A percentile compares a stretch with the other conserved stretches of the same genome.
Evolutionary conservation across 2,888 invertebrate genomes (phyloP).

Genomic region (Sesia apiformis): DNA sequence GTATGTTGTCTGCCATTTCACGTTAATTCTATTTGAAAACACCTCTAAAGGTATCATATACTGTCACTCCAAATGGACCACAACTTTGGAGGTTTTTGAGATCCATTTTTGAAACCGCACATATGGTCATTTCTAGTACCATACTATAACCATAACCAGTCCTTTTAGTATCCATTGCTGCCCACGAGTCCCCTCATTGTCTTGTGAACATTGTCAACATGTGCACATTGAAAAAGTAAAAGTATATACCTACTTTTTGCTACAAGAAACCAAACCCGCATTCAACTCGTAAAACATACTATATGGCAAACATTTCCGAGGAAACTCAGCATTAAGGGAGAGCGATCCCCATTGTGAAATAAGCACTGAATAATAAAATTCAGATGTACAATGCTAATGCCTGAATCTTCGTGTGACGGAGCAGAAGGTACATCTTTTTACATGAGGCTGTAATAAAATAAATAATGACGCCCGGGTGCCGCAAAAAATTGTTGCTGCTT

Average conservation of each 20-base stretch:
- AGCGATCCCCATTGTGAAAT: conserved; percentile 22
- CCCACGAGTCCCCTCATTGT: too few species aligned
- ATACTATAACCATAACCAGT: too few species aligned
- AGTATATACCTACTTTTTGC: not conserved
- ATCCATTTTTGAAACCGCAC: too few species aligned
- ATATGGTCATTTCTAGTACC: too few species aligned
- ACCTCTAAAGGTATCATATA: not conserved
- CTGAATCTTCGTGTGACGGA: conserved; percentile 14
- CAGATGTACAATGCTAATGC: conserved; percentile 28
- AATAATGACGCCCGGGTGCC: too few species aligned
- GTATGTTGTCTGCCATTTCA: not conserved
- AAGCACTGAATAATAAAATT: conserved; percentile 26
- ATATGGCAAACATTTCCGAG: conserved; percentile 3
- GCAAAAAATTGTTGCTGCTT: too few species aligned
- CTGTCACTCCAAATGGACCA: too few species aligned
- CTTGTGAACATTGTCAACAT: too few species aligned
- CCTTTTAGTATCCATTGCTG: too few species aligned
- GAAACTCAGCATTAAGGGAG: conserved; percentile 9
- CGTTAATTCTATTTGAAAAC: not conserved
- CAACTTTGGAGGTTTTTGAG: too few species aligned
- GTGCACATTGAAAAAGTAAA: not conserved
- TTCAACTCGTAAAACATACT: not conserved
- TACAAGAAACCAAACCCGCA: not conserved
- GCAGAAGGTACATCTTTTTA: conserved; percentile 2
- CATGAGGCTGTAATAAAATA: too few species aligned